Base-by-base conservation (phyloP, 2,888 invertebrate genomes). In the Pachycephus smyrnensis region DNA sequence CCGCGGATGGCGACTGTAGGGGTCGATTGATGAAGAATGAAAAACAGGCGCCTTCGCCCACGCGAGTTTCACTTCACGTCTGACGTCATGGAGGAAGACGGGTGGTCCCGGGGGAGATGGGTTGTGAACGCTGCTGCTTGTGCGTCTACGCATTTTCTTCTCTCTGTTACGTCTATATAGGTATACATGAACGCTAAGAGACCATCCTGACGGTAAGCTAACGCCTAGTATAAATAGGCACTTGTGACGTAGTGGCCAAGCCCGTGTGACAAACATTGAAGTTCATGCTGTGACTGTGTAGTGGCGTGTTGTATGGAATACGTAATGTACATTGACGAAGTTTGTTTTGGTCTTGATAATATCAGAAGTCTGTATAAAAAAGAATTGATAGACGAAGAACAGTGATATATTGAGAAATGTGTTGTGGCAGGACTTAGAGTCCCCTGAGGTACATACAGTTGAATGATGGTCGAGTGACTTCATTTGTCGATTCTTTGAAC, bases 171-270 rank as follows among this genome's bases (percentile, higher is more conserved):
- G 15, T 55, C 23, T 55, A 23, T 55, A 55, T 55, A 55, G 55
- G 23, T 32, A 23, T 31, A 33, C 71, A 2, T 71, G 3, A 31
- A 71, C 71, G 32, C 71, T 32, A 32, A 31, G 32, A 11, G 9
- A n/a, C n/a, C 71, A 71, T 71, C 3, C 32, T 15, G 33, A 32
- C 32, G 11, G 12, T 71, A 12, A 1, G 4, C 71, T 23, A 71
- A 31, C 31, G 31, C 71, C 31, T n/a, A 71, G 71, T 71, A 71
- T 71, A 71, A 71, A 71, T 71, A 71, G 71, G 12, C 71, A 33
- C 4, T 23, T 71, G 71, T 71, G 71, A 71, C 71, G 71, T 12
- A 71, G 71, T 6, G 12, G 71, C 12, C 71, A 33, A 71, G 32
- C 71, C 71, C 55, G 23, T 9, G 55, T 23, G 55, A 55, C 55